These are phyloP conservation scores for Fragum fragum DNA, from an alignment of 2,888 invertebrate genomes.

Conservation along the genomic window DNA sequence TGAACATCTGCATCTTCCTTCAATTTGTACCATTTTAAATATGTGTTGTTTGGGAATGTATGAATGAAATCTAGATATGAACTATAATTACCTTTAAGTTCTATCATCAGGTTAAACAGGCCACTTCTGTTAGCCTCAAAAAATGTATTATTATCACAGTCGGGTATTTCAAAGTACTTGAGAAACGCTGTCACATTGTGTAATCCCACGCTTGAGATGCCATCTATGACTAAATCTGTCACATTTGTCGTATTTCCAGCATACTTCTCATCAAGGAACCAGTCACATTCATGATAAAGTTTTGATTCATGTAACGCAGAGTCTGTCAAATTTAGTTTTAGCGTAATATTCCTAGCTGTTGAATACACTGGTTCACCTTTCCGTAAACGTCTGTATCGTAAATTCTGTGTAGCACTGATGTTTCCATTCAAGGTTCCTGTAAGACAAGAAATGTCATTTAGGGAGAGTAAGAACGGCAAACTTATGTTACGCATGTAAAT, in stretches of 20 bases:
- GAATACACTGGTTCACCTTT: slow-evolving; percentile 10
- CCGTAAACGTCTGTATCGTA: slow-evolving; percentile 16
- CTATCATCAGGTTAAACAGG: background rate
- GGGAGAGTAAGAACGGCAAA: too few relatives aligned
- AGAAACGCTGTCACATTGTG: slow-evolving; percentile 19
- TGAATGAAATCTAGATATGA: too few relatives aligned
- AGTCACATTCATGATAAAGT: slow-evolving; percentile 35
- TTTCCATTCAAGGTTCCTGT: slow-evolving; percentile 52
- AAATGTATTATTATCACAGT: slow-evolving; percentile 13
- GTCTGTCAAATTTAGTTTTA: slow-evolving; percentile 43
- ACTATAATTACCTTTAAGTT: slow-evolving; percentile 6
- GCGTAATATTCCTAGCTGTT: slow-evolving; percentile 4
- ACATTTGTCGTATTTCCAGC: slow-evolving; percentile 11
- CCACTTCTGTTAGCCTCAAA: slow-evolving; percentile 12
- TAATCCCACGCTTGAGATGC: background rate
- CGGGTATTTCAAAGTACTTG: slow-evolving; percentile 14
- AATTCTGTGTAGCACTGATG: slow-evolving; percentile 30
- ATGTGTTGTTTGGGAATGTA: too few relatives aligned
- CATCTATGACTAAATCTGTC: background rate
- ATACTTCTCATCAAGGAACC: slow-evolving; percentile 35
- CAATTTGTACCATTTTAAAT: too few relatives aligned
- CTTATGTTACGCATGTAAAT: too few relatives aligned
- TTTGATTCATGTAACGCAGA: slow-evolving; percentile 3
- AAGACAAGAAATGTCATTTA: slow-evolving; percentile 13
- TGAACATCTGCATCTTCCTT: too few relatives aligned